These are phyloP conservation scores for Paedocypris sp. DNA, from an alignment of 2,113 vertebrate genomes.

Conservation along the genomic window DNA sequence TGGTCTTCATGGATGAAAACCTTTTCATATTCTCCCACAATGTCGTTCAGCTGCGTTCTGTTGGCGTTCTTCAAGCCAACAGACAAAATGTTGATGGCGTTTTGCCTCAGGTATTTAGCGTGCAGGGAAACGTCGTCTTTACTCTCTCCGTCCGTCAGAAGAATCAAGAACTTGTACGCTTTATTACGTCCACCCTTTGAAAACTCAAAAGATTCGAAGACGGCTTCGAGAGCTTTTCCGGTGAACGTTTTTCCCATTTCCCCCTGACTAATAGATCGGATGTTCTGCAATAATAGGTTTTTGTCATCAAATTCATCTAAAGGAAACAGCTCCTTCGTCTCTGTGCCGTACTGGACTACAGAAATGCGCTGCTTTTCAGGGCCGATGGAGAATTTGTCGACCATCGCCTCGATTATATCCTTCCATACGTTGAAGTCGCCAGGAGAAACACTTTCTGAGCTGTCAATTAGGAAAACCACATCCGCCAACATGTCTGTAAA, in stretches of 20 bases:
- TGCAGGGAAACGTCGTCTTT: slow-evolving; percentile 57
- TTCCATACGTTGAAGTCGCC: slow-evolving; percentile 65
- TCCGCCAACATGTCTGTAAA: slow-evolving; percentile 65
- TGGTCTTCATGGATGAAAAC: slow-evolving; percentile 53
- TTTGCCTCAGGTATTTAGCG: slow-evolving; percentile 56
- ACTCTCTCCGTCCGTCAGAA: slow-evolving; percentile 67
- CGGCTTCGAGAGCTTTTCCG: slow-evolving; percentile 53
- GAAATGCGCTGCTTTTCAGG: slow-evolving; percentile 58
- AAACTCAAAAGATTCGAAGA: slow-evolving; percentile 54
- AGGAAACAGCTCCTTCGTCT: slow-evolving; percentile 47
- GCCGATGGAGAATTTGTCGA: slow-evolving; percentile 50
- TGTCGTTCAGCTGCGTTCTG: slow-evolving; percentile 61
- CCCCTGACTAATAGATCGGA: slow-evolving; percentile 55
- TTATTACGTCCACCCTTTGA: slow-evolving; percentile 52
- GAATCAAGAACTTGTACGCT: slow-evolving; percentile 61
- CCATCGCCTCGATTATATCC: slow-evolving; percentile 57
- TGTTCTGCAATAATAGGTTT: slow-evolving; percentile 37
- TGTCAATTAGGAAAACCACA: slow-evolving; percentile 71
- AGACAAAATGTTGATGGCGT: slow-evolving; percentile 58
- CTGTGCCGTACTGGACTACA: slow-evolving; percentile 66
- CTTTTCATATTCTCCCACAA: slow-evolving; percentile 53
- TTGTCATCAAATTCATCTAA: slow-evolving; percentile 49
- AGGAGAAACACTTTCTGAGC: slow-evolving; percentile 59
- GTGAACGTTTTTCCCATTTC: slow-evolving; percentile 53
- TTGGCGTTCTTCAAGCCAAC: slow-evolving; percentile 63